Evolutionary conservation across 2,797 vertebrate species (phyloP), one percentile per base, ranked within the genome.

Genomic region (Chloroceryle amazona): DNA sequence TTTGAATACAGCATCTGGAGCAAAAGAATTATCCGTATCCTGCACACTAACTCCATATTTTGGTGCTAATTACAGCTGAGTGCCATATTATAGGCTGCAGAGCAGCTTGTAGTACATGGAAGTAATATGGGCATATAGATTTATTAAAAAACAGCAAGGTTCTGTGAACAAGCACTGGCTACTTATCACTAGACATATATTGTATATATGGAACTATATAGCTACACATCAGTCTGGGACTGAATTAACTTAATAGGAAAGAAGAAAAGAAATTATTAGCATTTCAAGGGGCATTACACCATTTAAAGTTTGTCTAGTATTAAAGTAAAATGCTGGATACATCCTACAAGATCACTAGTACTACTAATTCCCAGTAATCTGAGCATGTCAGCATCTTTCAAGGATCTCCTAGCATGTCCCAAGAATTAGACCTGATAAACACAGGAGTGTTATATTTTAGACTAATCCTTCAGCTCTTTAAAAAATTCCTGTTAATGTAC

Each of bases 1-100:
- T 99, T 98, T 84, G 99, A 99, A 96, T 99, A 99, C 94, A 99
- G 98, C 89, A 99, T 99, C 97, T 98, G 52, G 94, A 97, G 98
- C 52, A 98, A 97, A 95, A 99, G 99, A 92, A 98, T 99, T 82
- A 96, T 98, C 6, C 98, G 98, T 35, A 98, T 99, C 89, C 63
- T 99, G 98, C 98, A 98, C 84, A 97, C 99, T 62, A 99, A 99
- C 97, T 99, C 99, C 17, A 83, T 99, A 9, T 95, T 99, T 90
- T 99, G 98, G 98, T 99, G 99, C 92, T 99, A 97, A 98, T 51
- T 70, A 37, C 60, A 39, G 14, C 57, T 49, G 29, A 70, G 49
- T 74, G n/a, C 17, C 58, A 61, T 72, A 39, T 73, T 87, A 67
- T 42, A 88, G 83, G 83, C 95, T 96, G 95, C 87, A 94, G 92